These are phyloP conservation scores for Macroteleia sp. DNA, from an alignment of 2,888 invertebrate species.

Conservation along the genomic window DNA sequence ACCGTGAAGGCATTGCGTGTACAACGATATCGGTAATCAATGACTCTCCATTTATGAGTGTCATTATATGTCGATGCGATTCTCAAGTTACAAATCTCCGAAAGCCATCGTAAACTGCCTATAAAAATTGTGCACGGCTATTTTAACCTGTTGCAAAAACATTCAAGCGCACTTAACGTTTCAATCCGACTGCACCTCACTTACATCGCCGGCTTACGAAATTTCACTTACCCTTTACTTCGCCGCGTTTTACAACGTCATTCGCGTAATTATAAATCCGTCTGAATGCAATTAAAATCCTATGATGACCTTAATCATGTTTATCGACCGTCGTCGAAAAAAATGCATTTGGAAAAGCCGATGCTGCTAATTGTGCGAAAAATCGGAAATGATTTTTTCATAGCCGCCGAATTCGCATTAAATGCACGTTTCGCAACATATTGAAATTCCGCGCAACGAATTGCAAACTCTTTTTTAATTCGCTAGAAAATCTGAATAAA, in stretches of 20 bases:
- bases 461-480: constrained; percentile 79
- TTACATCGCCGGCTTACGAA: constrained; percentile 1
- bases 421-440: constrained; percentile 66
- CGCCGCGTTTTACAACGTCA: constrained; percentile 17
- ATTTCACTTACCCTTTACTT: constrained; percentile 33
- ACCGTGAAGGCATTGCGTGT: constrained; percentile 45
- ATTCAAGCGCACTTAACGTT: constrained; percentile 26
- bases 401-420: constrained; percentile 60
- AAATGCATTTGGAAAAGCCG: constrained; percentile 2
- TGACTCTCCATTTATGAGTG: too few relatives aligned
- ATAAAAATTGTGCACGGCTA: constrained; percentile 75
- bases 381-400: constrained; percentile 51
- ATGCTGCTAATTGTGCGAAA: constrained; percentile 37
- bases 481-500: constrained; percentile 78
- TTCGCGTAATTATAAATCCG: constrained; percentile 25
- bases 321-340: background rate
- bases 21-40: constrained; percentile 53
- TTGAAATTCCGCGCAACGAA: constrained; percentile 73
- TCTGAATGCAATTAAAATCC: background rate
- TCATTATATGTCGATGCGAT: too few relatives aligned
- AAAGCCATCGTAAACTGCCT: constrained; percentile 76
- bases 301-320: background rate
- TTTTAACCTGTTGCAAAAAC: constrained; percentile 71
- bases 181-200: constrained; percentile 27
- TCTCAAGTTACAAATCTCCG: too few relatives aligned